A percentile compares a stretch with the other conserved stretches of the same genome.
phyloP scores from a whole-genome alignment of 2,888 invertebrate genomes.

The Imbricaverruca yamaguchii region DNA sequence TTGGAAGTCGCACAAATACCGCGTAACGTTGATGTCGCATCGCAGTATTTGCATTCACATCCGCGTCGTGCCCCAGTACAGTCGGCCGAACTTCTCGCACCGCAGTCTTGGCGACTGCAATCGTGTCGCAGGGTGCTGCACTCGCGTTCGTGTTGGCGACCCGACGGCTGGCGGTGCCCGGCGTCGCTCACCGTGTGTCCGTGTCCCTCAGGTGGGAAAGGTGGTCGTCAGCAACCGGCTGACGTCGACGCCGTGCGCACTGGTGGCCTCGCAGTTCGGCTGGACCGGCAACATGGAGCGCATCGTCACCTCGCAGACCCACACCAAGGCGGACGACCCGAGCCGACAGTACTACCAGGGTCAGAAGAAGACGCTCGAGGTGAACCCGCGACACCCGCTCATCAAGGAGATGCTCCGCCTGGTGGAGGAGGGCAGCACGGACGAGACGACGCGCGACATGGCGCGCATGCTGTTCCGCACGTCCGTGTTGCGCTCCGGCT shows the following conservation, averaged over 20 bases:
- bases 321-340: slow-evolving; percentile 50
- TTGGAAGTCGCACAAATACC: no score
- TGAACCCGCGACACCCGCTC: slow-evolving; percentile 94
- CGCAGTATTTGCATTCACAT: no score
- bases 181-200: neutral
- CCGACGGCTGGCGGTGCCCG: neutral
- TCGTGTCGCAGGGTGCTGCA: neutral
- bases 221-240: slow-evolving; percentile 52
- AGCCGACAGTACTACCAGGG: slow-evolving; percentile 62
- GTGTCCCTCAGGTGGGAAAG: slow-evolving; percentile 45
- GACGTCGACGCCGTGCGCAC: slow-evolving; percentile 51
- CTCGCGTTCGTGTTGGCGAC: neutral
- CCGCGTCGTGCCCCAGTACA: no score
- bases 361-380: slow-evolving; percentile 94
- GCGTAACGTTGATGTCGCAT: no score
- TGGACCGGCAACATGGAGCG: slow-evolving; percentile 60
- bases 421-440: slow-evolving; percentile 67
- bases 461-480: slow-evolving; percentile 85
- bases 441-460: slow-evolving; percentile 69
- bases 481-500: slow-evolving; percentile 91
- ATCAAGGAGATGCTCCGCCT: slow-evolving; percentile 81
- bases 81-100: no score
- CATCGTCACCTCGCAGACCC: slow-evolving; percentile 52
- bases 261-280: slow-evolving; percentile 53
- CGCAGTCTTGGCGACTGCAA: no score